Percentiles rank a stretch among this genome's conserved stretches.
These are phyloP conservation scores for Geophilus truncorum DNA, from an alignment of 2,888 invertebrate genomes.

Conservation along the genomic window DNA sequence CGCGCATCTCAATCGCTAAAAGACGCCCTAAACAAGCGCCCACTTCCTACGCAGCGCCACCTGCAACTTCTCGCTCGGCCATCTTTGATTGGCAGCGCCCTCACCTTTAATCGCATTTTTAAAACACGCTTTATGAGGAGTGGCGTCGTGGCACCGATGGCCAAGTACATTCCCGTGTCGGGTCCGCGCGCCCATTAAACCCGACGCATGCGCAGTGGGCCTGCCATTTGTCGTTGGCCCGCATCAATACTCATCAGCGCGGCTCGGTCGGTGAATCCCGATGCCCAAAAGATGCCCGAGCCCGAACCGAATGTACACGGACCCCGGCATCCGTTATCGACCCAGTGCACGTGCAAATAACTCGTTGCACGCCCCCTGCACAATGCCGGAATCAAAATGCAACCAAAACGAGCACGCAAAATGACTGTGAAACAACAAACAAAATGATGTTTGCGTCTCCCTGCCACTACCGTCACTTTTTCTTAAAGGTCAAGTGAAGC, in stretches of 20 bases:
- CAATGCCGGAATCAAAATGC: not conserved
- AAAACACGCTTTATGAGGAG: not conserved
- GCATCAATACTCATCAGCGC: not conserved
- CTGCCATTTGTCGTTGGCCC: not conserved
- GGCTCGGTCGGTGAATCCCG: not conserved
- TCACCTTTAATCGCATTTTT: not conserved
- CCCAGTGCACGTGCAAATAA: not conserved
- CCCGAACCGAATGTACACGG: not conserved
- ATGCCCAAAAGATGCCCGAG: not conserved
- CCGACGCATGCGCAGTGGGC: not conserved
- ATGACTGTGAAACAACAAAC: not conserved
- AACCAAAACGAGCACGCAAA: constrained; percentile 4
- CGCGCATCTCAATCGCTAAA: not conserved
- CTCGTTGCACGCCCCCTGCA: not conserved
- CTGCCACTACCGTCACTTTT: not conserved
- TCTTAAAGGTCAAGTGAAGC: not conserved
- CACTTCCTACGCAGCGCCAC: not conserved
- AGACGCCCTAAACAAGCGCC: not conserved
- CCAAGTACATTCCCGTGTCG: constrained; percentile 8
- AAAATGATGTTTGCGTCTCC: not conserved
- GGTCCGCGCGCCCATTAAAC: not conserved
- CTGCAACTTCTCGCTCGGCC: not conserved
- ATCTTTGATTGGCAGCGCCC: not conserved
- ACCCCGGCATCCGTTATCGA: not conserved
- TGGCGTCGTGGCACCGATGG: not conserved